Evolutionary conservation across 1,140 invertebrate species (phyloP), one percentile per base, ranked within the genome.

Genomic region (Drosophila eugracilis): DNA sequence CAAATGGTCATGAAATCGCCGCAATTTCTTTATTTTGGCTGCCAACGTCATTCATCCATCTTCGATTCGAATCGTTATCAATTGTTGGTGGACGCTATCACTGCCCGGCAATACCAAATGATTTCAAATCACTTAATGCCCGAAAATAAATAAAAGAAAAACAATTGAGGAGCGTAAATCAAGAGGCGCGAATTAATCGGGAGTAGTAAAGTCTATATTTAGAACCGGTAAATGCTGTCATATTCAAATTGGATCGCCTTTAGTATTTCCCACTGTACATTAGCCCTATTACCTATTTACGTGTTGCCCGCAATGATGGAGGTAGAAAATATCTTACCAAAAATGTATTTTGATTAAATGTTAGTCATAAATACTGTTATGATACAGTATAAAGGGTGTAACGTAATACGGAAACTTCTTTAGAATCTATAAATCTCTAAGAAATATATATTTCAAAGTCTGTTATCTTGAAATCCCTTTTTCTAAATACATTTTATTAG

Each of bases 211-310:
- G 34, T 52, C 65, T 69, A 53, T 53, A 67, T 34, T 34, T 69
- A 34, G 37, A n/a, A 9, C 2, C 12, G 17, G 47, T 67, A 30
- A 30, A 67, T 69, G 60, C 59, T 53, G 62, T 69, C 47, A 53
- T 28, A 69, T 67, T 66, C 37, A 67, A 69, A 67, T 67, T 26
- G 37, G 37, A 36, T 19, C 26, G 19, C 6, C 6, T 15, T 71
- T 50, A n/a, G 42, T 48, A 28, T 58, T 63, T 67, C 69, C 50
- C 54, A 66, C 60, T 66, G 67, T 66, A 28, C 67, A 44, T 26
- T 47, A 59, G 73, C 66, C 81, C 62, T 80, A 75, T 80, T 74
- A 85, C 76, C 81, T 80, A 74, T 70, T 77, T 70, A 74, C 52
- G 39, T 53, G 45, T 19, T 26, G 9, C 12, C 2, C 0, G 4